Base-by-base conservation (phyloP, 2,888 invertebrate species). In the Steinernema carpocapsae region DNA sequence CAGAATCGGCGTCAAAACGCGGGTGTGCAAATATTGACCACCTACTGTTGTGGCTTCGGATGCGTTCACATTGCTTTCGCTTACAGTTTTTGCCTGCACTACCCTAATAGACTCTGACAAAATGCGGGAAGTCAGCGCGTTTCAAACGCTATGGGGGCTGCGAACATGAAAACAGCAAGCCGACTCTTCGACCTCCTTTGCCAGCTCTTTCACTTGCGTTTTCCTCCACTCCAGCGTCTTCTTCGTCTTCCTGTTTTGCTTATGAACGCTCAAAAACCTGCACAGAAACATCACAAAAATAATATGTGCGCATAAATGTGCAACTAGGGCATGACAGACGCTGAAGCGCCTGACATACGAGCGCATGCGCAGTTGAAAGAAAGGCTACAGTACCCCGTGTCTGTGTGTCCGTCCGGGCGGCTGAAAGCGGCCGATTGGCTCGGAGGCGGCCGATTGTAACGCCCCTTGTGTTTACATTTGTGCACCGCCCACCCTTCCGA, bases 391-490 rank as follows among this genome's bases (percentile, higher is more conserved):
- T 64, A 64, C 64, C 17, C 64, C 19, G 14, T 2, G 17, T 64
- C 2, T 32, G 29, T 64, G 17, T 12, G 32, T 64, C 64, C 32
- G 32, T 37, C 29, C 64, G 48, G 4, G 17, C 48, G 26, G 6
- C 37, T 1, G 26, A 2, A 2, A 29, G 12, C 32, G 17, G 26
- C 17, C 64, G 17, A 64, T 64, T 64, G 64, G 64, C 64, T 64
- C 26, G 1, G 10, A 6, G 64, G 26, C 26, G 26, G 29, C 29
- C 12, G 64, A 64, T 37, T 37, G 64, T 19, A n/a, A 26, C 64
- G 64, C 64, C 64, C 26, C 64, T 32, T 17, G 17, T 64, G 32
- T 64, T 64, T 64, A 64, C 64, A 64, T 64, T 64, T 32, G 64
- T 64, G 64, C 64, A 17, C 64, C 64, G 64, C 64, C 64, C 64